A percentile compares a stretch with the other conserved stretches of the same genome.
Evolutionary conservation across 2,797 vertebrate species (phyloP).

Genomic region (Lophotriccus pileatus): DNA sequence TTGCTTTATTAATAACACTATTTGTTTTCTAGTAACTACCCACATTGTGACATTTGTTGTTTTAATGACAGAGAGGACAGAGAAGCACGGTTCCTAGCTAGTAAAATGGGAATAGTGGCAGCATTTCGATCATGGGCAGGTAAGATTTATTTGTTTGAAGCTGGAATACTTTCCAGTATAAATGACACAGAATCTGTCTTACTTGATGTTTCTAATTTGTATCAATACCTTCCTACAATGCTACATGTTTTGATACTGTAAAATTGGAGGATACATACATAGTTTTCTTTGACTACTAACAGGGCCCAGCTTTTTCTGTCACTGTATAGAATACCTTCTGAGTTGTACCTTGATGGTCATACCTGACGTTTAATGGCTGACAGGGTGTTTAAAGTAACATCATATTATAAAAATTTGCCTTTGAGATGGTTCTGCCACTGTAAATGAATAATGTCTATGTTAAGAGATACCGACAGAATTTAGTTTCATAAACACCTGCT

Average conservation of each 20-base stretch:
- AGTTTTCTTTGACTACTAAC: not conserved
- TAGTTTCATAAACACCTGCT: not conserved
- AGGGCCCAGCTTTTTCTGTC: not conserved
- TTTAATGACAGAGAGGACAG: conserved; percentile 87
- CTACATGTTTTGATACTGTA: not conserved
- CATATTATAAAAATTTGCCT: not conserved
- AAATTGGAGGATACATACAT: not conserved
- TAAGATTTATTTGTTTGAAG: conserved; percentile 65
- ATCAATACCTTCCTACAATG: not conserved
- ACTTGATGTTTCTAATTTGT: not conserved
- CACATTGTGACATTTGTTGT: not conserved
- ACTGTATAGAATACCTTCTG: accelerated
- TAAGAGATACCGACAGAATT: not conserved
- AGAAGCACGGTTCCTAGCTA: conserved; percentile 94
- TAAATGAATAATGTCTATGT: not conserved
- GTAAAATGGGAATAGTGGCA: conserved; percentile 97
- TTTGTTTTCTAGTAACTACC: not conserved
- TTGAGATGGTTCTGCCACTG: not conserved
- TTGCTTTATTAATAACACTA: not conserved
- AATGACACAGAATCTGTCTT: not conserved
- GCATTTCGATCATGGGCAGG: conserved; percentile 98
- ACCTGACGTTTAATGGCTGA: not conserved
- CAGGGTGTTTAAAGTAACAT: not conserved
- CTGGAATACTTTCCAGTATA: not conserved
- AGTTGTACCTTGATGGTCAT: not conserved